Base-by-base conservation (phyloP, 2,888 invertebrate species). In the Amiota mariae region DNA sequence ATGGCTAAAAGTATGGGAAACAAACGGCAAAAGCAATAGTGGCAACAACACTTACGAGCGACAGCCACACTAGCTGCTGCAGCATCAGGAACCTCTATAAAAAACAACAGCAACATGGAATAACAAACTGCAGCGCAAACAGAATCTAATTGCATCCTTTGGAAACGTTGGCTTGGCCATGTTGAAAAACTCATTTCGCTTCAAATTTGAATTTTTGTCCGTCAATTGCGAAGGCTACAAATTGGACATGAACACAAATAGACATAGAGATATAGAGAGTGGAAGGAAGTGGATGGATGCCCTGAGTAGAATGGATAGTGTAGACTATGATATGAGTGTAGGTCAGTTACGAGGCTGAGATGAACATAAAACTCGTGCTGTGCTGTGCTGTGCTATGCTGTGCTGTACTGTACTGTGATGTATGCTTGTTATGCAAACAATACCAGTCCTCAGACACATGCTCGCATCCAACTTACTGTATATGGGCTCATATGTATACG, bases 151-250 rank as follows among this genome's bases (percentile, higher is more conserved):
- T 78, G 78, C 75, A 80, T 76, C 70, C 72, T 73, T 72, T 61
- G 59, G 59, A 76, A 72, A 61, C 72, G 36, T 36, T 36, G 36
- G 36, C 36, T 36, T 36, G 68, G 68, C 66, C 72, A 67, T 61
- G 64, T 64, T 70, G 74, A 75, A 79, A 79, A 75, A 71, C 73
- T 73, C 77, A 75, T 75, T 80, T 79, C 71, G 77, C 71, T 77
- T 56, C 64, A 74, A 78, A 77, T 78, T 77, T 78, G 76, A 76
- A 78, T 76, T 78, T 77, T 78, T 75, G 76, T 73, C 71, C 76
- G 74, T 76, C 74, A 73, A 72, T 72, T 72, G 72, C 72, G 68
- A 72, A 49, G 64, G 47, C 72, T 56, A 68, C 57, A 72, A 72
- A 72, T 72, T 72, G 72, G 72, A 72, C 68, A 51, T 72, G 72